These are phyloP conservation scores for Megaceryle alcyon DNA, from an alignment of 2,797 vertebrate genomes.

Conservation along the genomic window DNA sequence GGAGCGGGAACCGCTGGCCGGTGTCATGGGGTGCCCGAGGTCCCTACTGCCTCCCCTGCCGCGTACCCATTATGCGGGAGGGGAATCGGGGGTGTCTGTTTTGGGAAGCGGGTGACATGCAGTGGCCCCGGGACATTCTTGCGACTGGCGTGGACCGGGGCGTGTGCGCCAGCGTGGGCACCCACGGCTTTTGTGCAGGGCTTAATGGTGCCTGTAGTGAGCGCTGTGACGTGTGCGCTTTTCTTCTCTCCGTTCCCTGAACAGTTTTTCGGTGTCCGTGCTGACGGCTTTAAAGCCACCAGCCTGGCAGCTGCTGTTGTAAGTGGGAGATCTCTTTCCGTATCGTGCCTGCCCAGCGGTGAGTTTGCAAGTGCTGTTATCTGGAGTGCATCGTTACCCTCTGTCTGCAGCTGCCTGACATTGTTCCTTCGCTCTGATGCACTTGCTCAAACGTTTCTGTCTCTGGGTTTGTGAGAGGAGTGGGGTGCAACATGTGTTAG, in stretches of 20 bases:
- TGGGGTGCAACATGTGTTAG: rapidly evolving
- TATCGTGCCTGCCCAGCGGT: background rate
- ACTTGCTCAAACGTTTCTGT: rapidly evolving
- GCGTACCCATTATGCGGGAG: rapidly evolving
- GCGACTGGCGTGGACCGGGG: background rate
- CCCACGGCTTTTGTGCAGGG: background rate
- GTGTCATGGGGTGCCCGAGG: background rate
- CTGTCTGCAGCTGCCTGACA: rapidly evolving
- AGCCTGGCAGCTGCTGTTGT: background rate
- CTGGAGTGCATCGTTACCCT: rapidly evolving
- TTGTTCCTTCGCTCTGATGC: background rate
- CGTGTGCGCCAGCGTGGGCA: background rate
- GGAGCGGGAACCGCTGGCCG: background rate
- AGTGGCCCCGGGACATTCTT: background rate
- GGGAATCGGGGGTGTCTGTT: too few species aligned
- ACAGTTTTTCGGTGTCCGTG: rapidly evolving
- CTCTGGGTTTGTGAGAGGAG: background rate
- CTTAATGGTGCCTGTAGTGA: background rate
- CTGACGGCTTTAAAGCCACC: background rate
- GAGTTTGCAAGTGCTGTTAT: background rate
- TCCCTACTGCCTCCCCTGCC: background rate
- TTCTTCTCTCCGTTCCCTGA: background rate
- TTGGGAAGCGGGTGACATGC: background rate
- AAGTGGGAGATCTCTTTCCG: background rate
- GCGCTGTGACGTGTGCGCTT: rapidly evolving